phyloP scores from a whole-genome alignment of 2,113 vertebrate genomes.

The Oncorhynchus kisutch region DNA sequence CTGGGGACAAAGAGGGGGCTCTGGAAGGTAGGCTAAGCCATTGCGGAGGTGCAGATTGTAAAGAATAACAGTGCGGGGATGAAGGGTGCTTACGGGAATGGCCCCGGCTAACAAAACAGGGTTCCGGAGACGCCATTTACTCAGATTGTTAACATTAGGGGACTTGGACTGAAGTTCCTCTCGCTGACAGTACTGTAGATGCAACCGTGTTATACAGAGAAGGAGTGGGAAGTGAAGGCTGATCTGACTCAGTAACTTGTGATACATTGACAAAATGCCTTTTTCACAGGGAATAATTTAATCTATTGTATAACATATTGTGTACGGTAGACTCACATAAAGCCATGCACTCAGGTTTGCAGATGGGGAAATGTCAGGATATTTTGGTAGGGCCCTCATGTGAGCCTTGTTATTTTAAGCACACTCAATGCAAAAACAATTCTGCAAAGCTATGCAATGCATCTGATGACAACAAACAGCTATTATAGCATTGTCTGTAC shows the following conservation, averaged over 20 bases:
- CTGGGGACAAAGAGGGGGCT: slow-evolving; percentile 16
- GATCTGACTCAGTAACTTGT: too few species aligned
- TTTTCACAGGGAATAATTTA: too few species aligned
- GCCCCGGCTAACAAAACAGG: slow-evolving; percentile 43
- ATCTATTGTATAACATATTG: too few species aligned
- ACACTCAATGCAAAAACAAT: neutral
- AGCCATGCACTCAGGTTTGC: too few species aligned
- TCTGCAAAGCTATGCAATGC: slow-evolving; percentile 27
- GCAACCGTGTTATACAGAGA: neutral
- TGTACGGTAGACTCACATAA: too few species aligned
- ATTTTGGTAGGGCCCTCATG: too few species aligned
- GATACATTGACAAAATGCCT: too few species aligned
- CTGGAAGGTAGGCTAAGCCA: slow-evolving; percentile 44
- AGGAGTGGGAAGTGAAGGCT: neutral
- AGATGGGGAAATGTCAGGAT: too few species aligned
- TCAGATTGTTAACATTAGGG: slow-evolving; percentile 61
- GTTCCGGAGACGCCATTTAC: slow-evolving; percentile 65
- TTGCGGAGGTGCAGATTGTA: slow-evolving; percentile 58
- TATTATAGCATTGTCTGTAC: slow-evolving; percentile 38
- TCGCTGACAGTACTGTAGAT: neutral
- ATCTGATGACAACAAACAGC: slow-evolving; percentile 50
- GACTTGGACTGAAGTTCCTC: slow-evolving; percentile 30
- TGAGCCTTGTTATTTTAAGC: too few species aligned
- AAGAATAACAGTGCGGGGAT: slow-evolving; percentile 66
- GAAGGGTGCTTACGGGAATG: slow-evolving; percentile 57